Evolutionary conservation across 2,888 invertebrate genomes (phyloP).

Genomic region (Trissonchulus latispiculum): DNA sequence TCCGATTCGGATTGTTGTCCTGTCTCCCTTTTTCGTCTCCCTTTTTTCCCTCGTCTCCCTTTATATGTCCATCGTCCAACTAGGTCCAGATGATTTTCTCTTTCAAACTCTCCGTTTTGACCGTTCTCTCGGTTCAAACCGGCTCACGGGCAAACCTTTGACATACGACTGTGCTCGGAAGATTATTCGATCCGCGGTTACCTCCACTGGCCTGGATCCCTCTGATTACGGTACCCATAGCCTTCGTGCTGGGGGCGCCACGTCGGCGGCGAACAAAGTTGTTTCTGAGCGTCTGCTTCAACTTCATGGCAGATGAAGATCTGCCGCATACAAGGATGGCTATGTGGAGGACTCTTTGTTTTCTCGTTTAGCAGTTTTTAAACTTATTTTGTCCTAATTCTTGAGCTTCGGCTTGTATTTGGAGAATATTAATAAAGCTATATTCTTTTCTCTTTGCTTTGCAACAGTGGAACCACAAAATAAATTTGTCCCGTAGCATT

Average conservation of each 20-base stretch:
- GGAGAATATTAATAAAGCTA: too few species aligned
- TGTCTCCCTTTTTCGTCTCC: neutral
- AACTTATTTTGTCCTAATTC: too few species aligned
- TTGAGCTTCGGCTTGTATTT: too few species aligned
- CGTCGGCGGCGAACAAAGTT: neutral
- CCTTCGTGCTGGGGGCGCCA: neutral
- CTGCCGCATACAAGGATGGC: too few species aligned
- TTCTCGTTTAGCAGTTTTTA: too few species aligned
- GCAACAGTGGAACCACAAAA: too few species aligned
- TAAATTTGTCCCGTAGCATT: too few species aligned
- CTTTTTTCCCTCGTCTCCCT: too few species aligned
- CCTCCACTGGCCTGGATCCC: neutral
- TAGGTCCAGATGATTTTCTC: neutral
- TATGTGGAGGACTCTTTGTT: too few species aligned
- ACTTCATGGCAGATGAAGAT: neutral
- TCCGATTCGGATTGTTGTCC: neutral
- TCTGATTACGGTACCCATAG: neutral
- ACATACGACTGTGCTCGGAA: constrained; percentile 3
- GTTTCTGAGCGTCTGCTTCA: neutral
- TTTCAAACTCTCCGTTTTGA: constrained; percentile 5
- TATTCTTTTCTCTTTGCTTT: too few species aligned
- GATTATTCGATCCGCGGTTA: neutral
- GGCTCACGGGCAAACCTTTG: neutral
- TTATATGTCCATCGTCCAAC: neutral
- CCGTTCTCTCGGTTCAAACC: neutral